These are phyloP conservation scores for Petrocephalus microphthalmus DNA, from an alignment of 2,113 vertebrate genomes.

Conservation along the genomic window DNA sequence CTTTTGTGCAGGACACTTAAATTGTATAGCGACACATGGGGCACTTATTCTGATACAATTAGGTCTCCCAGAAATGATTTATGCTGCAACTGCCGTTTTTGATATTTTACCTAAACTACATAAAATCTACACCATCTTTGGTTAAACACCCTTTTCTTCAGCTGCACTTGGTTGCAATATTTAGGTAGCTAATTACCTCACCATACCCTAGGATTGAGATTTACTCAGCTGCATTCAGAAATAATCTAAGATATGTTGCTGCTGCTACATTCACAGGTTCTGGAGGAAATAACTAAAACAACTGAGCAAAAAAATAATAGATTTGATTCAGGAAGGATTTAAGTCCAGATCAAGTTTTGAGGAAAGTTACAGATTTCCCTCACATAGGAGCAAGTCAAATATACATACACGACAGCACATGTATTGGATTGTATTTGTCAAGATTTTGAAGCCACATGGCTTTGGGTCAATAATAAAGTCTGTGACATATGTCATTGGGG, in stretches of 20 bases:
- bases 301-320: neutral
- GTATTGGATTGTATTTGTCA: slow-evolving; percentile 33
- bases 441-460: slow-evolving; percentile 1
- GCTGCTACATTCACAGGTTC: neutral
- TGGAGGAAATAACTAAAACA: neutral
- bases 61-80: slow-evolving; percentile 32
- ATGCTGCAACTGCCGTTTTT: slow-evolving; percentile 29
- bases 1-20: slow-evolving; percentile 34
- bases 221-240: neutral
- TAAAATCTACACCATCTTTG: neutral
- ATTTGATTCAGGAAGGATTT: neutral
- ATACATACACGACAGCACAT: neutral
- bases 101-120: neutral
- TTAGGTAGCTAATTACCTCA: neutral
- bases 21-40: slow-evolving; percentile 30
- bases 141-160: neutral
- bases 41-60: slow-evolving; percentile 3
- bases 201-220: neutral
- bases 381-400: neutral
- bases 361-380: slow-evolving; percentile 26
- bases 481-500: neutral
- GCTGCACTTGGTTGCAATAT: neutral
- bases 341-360: neutral
- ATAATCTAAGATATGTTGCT: neutral
- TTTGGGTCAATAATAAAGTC: neutral